Evolutionary conservation across 1,140 invertebrate species (phyloP).

Genomic region (Teleopsis dalmanni): DNA sequence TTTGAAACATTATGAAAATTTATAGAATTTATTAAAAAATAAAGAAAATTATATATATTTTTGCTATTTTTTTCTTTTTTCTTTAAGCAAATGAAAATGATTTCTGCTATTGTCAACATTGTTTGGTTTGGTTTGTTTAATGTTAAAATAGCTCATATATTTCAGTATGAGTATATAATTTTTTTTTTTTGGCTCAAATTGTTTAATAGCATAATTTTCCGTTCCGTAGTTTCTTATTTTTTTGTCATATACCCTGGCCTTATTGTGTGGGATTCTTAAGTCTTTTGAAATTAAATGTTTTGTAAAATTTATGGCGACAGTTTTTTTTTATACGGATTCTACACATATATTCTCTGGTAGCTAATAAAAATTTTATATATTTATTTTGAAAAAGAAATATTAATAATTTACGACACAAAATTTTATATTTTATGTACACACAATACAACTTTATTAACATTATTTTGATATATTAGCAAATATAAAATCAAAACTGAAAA

Average conservation of each 20-base stretch:
- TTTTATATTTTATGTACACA: not conserved
- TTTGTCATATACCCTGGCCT: not conserved
- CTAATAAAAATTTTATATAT: constrained; percentile 7
- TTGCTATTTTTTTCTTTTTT: not conserved
- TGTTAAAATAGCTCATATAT: not conserved
- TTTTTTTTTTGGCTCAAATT: not conserved
- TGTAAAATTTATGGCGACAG: constrained; percentile 10
- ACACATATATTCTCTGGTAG: too few species aligned
- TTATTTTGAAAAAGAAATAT: not conserved
- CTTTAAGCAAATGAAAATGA: too few species aligned
- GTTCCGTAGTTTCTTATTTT: not conserved
- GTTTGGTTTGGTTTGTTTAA: not conserved
- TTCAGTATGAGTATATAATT: not conserved
- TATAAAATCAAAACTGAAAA: not conserved
- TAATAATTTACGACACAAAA: not conserved
- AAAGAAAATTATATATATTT: not conserved
- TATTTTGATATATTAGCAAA: not conserved
- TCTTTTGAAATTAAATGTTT: constrained; percentile 8
- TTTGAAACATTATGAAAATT: not conserved
- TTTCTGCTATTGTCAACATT: not conserved
- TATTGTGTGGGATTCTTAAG: not conserved
- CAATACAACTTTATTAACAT: not conserved
- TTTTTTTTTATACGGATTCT: constrained; percentile 4
- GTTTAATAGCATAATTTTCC: constrained; percentile 1
- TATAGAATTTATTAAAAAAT: not conserved